Evolutionary conservation across 2,797 vertebrate species (phyloP), one percentile per base, ranked within the genome.

Genomic region (Premnoplex brunnescens): DNA sequence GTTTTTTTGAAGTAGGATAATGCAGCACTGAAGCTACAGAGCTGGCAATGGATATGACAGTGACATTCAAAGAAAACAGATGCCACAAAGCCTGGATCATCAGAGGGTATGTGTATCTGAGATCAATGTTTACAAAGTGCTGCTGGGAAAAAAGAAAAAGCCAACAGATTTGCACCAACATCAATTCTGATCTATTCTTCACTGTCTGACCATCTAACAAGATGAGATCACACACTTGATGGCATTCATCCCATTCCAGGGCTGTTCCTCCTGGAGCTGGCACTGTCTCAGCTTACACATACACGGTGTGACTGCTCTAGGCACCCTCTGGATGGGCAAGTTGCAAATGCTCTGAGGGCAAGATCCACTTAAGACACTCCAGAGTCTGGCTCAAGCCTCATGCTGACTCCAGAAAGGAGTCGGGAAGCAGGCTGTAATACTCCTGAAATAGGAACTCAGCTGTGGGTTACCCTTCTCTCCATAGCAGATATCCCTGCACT

Each of bases 1-100:
- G 32, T 0, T 0, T 14, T 69, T 89, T 85, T 51, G 46, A 79
- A 76, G 68, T 26, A 39, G 46, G 48, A 39, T 79, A 72, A 54
- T 27, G 67, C 55, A 39, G 82, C 59, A 58, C 23, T 58, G 59
- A 46, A 69, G 51, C 55, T 32, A 16, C 24, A 85, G 19, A 69
- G 73, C 66, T 81, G 67, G 84, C 72, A 81, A 3, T 26, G 49
- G 76, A 44, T 77, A 39, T 26, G 77, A 71, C 73, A 71, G 52
- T 56, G 80, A 81, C 77, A 89, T 89, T 88, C 87, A 81, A 78
- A 89, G 68, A 43, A 84, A 91, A 51, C 80, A 94, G 82, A 60
- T 69, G 88, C 41, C 68, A 73, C 76, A 68, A 83, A 73, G 63
- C 62, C 37, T 69, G 48, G 39, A 59, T 90, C 74, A 37, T 72